phyloP scores from a whole-genome alignment of 2,113 vertebrate genomes.

The Gymnogyps californianus region DNA sequence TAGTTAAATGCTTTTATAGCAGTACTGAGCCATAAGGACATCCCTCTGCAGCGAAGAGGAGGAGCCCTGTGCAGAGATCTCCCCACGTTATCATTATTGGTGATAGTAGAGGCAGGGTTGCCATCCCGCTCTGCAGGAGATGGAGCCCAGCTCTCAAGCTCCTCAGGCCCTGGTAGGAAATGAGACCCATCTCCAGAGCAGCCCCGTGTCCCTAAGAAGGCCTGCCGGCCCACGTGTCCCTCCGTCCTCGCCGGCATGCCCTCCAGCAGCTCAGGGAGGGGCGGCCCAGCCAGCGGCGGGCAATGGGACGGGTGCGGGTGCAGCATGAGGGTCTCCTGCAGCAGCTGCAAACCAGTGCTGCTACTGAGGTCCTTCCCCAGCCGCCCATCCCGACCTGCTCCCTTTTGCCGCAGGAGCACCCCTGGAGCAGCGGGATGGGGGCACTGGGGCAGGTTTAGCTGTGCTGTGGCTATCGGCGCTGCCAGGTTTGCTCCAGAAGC shows the following conservation, averaged over 20 bases:
- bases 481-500: background rate
- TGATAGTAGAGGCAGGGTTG: background rate
- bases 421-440: background rate
- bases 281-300: background rate
- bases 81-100: background rate
- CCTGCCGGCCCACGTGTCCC: background rate
- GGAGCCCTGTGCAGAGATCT: background rate
- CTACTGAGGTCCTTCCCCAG: background rate
- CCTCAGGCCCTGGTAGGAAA: background rate
- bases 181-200: background rate
- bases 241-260: background rate
- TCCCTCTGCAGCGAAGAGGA: background rate
- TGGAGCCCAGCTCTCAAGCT: background rate
- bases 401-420: background rate
- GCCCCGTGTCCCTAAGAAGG: background rate
- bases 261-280: background rate
- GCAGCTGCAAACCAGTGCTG: background rate
- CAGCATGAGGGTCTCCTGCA: background rate
- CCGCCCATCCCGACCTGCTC: rapidly evolving
- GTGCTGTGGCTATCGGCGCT: rapidly evolving
- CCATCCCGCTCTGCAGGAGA: background rate
- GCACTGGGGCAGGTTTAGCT: background rate
- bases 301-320: rapidly evolving
- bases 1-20: background rate
- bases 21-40: background rate